Percentiles rank a stretch among this genome's conserved stretches.
phyloP scores from a whole-genome alignment of 2,113 vertebrate species.

The Motacilla tschutschensis region DNA sequence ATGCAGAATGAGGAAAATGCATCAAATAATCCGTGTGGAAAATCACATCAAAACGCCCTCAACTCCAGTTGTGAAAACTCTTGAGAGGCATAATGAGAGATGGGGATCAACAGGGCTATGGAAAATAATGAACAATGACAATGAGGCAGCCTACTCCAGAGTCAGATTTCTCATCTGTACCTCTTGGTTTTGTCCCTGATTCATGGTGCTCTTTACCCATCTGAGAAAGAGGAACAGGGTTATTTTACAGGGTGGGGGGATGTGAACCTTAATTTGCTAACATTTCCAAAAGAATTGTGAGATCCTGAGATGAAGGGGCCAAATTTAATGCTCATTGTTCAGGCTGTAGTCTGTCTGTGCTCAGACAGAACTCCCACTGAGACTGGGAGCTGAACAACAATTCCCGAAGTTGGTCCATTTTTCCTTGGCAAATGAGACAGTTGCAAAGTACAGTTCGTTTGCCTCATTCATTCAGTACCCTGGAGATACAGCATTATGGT shows the following conservation, averaged over 20 bases:
- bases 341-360: conserved; percentile 26
- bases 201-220: neutral
- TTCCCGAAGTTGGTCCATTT: conserved; percentile 51
- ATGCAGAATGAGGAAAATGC: conserved; percentile 16
- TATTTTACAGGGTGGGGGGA: conserved; percentile 6
- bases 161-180: neutral
- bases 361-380: conserved; percentile 48
- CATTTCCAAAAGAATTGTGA: conserved; percentile 52
- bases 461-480: conserved; percentile 1
- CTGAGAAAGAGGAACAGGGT: neutral
- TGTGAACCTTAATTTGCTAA: conserved; percentile 40
- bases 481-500: conserved; percentile 49
- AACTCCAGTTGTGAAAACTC: neutral
- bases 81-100: neutral
- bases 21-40: neutral
- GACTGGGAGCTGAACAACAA: conserved; percentile 32
- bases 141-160: neutral
- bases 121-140: conserved; percentile 11
- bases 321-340: conserved; percentile 46
- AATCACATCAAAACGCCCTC: neutral
- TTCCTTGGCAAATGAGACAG: conserved; percentile 52
- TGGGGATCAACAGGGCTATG: neutral
- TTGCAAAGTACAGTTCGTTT: conserved; percentile 36
- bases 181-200: neutral
- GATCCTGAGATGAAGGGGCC: conserved; percentile 28